phyloP scores from a whole-genome alignment of 1,140 invertebrate genomes.

The Phthorimaea operculella region DNA sequence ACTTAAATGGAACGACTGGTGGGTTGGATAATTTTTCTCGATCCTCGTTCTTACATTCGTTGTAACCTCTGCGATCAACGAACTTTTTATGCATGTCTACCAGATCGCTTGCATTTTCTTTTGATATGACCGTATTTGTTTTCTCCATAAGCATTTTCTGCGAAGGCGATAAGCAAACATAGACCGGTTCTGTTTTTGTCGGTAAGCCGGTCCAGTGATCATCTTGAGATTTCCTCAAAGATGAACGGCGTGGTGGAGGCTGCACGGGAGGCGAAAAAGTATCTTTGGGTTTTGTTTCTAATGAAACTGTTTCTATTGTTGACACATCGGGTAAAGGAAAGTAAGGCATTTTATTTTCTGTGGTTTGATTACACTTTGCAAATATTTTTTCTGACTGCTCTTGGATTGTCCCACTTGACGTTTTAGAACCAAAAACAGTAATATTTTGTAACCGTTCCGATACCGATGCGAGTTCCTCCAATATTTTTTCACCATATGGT shows the following conservation, averaged over 20 bases:
- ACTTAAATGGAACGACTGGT: conserved; percentile 44
- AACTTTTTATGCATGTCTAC: conserved; percentile 77
- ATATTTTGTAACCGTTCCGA: conserved; percentile 70
- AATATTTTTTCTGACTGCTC: not conserved
- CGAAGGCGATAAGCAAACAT: conserved; percentile 78
- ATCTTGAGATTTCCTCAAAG: conserved; percentile 49
- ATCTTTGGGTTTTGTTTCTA: conserved; percentile 18
- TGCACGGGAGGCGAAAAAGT: conserved; percentile 45
- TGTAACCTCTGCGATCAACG: conserved; percentile 71
- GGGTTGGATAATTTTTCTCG: conserved; percentile 17
- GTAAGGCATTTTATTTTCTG: conserved; percentile 26
- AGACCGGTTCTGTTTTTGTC: conserved; percentile 70
- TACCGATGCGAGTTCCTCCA: conserved; percentile 74
- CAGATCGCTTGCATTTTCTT: conserved; percentile 69
- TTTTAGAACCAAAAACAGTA: conserved; percentile 22
- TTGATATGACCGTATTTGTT: conserved; percentile 53
- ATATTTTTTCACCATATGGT: conserved; percentile 73
- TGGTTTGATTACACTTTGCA: conserved; percentile 7
- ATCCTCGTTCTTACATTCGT: conserved; percentile 41
- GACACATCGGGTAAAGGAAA: conserved; percentile 32
- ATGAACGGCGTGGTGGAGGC: conserved; percentile 54
- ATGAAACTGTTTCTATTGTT: conserved; percentile 26
- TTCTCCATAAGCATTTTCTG: conserved; percentile 70
- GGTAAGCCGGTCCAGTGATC: conserved; percentile 70
- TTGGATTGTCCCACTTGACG: not conserved